Conservation (phyloP, 2,797 vertebrate genomes). For the Enteromius radiatus region DNA sequence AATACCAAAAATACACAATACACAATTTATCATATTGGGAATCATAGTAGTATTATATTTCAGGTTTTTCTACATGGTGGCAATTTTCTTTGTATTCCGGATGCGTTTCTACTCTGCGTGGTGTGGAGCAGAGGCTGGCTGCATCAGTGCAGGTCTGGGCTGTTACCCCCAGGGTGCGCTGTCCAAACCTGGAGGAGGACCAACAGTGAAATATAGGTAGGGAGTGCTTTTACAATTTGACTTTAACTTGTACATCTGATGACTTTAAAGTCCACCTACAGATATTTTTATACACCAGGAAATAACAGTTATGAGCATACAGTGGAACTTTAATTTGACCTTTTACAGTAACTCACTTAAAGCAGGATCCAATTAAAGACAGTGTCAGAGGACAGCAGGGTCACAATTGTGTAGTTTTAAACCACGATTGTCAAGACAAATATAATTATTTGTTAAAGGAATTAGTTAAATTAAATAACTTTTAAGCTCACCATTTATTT, state of each 20-base stretch:
- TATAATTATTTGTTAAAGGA: not conserved
- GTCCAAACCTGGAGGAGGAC: slow-evolving; percentile 87
- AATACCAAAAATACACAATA: not conserved
- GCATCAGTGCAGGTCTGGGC: slow-evolving; percentile 88
- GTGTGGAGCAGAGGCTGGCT: slow-evolving; percentile 87
- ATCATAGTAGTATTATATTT: not conserved
- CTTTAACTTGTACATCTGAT: not conserved
- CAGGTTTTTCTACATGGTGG: slow-evolving; percentile 90
- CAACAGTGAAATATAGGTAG: slow-evolving; percentile 83
- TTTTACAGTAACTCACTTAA: not conserved
- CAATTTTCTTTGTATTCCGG: slow-evolving; percentile 88
- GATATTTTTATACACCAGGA: not conserved
- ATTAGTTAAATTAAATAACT: not conserved
- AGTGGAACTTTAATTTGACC: not conserved
- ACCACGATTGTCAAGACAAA: not conserved
- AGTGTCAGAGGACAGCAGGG: not conserved
- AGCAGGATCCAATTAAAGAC: not conserved
- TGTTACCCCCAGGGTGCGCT: slow-evolving; percentile 86
- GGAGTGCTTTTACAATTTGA: slow-evolving; percentile 3
- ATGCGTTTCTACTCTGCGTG: slow-evolving; percentile 94
- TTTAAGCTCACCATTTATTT: no score
- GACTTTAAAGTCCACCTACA: not conserved
- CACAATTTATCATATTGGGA: not conserved
- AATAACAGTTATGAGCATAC: not conserved
- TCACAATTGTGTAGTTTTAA: not conserved